Percentiles rank a stretch among this genome's conserved stretches.
Evolutionary conservation across 2,797 vertebrate genomes (phyloP).

Genomic region (Parotocinclus haroldoi): DNA sequence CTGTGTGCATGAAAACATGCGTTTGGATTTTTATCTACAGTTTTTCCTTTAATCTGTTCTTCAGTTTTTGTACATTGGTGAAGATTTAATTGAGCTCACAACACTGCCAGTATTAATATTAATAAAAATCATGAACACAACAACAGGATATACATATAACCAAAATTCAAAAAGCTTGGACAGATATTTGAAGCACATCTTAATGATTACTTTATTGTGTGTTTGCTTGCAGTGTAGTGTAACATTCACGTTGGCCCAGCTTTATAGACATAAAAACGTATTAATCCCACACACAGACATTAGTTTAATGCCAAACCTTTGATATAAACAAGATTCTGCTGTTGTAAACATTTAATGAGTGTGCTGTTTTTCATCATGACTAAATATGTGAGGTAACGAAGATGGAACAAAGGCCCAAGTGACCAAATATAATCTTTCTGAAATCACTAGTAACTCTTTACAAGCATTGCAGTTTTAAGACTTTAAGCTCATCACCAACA

Average conservation of each 20-base stretch:
- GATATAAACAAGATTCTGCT: slow-evolving; percentile 6
- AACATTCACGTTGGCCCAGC: too few relatives aligned
- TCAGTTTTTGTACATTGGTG: slow-evolving; percentile 1
- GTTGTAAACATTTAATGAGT: slow-evolving; percentile 2
- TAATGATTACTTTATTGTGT: too few relatives aligned
- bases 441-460: too few relatives aligned
- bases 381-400: neutral
- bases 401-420: neutral
- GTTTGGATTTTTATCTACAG: neutral
- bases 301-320: neutral
- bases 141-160: neutral
- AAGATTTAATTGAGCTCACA: slow-evolving; percentile 17
- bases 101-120: neutral
- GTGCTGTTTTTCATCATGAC: slow-evolving; percentile 5
- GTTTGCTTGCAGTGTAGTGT: too few relatives aligned
- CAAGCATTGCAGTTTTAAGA: too few relatives aligned
- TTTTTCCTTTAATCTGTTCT: slow-evolving; percentile 4
- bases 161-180: neutral
- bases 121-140: neutral
- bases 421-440: too few relatives aligned
- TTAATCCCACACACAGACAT: neutral
- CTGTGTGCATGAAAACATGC: too few relatives aligned
- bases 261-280: neutral
- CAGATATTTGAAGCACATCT: neutral
- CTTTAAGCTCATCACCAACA: too few relatives aligned